Evolutionary conservation across 2,888 invertebrate genomes (phyloP).

Genomic region (Caenorhabditis sp.): DNA sequence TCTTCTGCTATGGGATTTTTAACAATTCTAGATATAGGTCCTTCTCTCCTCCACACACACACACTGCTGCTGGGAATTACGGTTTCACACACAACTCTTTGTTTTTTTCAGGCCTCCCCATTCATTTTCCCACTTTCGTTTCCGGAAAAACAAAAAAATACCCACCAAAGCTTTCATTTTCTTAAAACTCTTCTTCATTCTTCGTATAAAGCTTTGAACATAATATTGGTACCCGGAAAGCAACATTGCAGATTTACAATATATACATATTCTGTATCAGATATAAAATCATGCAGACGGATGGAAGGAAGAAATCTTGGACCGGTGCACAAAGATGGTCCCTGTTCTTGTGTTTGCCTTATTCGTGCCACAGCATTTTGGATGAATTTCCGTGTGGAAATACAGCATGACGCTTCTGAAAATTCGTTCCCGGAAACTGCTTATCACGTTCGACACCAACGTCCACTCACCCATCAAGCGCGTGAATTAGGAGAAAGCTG

Average conservation of each 20-base stretch:
- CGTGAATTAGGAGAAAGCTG: constrained; percentile 57
- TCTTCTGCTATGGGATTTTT: constrained; percentile 6
- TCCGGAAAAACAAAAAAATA: constrained; percentile 23
- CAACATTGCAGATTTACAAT: not conserved
- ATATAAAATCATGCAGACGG: constrained; percentile 16
- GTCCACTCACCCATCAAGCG: constrained; percentile 59
- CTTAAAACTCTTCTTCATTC: constrained; percentile 13
- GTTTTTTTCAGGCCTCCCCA: not conserved
- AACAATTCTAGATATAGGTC: constrained; percentile 33
- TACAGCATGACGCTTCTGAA: constrained; percentile 61
- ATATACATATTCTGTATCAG: too few relatives aligned
- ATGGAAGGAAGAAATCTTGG: constrained; percentile 31
- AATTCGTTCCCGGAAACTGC: constrained; percentile 28
- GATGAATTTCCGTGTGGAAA: constrained; percentile 63
- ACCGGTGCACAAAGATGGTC: constrained; percentile 29
- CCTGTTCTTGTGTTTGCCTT: constrained; percentile 36
- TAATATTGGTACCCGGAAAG: not conserved
- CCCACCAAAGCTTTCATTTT: constrained; percentile 60
- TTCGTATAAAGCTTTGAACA: constrained; percentile 50
- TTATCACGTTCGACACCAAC: constrained; percentile 34
- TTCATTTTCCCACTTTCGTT: not conserved
- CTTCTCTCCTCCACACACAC: not conserved
- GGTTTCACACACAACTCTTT: constrained; percentile 28
- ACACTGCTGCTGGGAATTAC: constrained; percentile 48
- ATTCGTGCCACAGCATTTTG: constrained; percentile 29